Base-by-base conservation (phyloP, 2,113 vertebrate species). In the Ophiodon elongatus region DNA sequence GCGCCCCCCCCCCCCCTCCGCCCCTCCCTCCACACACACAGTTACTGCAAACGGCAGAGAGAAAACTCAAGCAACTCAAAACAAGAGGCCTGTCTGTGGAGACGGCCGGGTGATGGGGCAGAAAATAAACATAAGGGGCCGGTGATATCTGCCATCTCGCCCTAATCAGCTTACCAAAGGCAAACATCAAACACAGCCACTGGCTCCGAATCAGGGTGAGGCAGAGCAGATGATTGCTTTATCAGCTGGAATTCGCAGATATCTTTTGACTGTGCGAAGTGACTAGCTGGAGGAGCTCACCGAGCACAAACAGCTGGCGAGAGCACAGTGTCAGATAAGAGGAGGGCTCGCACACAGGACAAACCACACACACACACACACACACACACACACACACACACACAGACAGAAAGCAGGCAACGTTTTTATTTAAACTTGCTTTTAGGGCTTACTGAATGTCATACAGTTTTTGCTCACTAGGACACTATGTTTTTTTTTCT, bases 161-260 rank as follows among this genome's bases (percentile, higher is more conserved):
- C 92, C 85, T 91, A 93, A 95, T 95, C 94, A 91, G 86, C 85
- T 93, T 81, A 88, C 79, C 79, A 76, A 89, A 85, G 73, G 76
- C 88, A 85, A 91, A 95, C 92, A 93, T 93, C 90, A 93, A 94
- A 94, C 76, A 45, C 62, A 39, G 80, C 77, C 80, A 59, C 84
- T 90, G 90, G 90, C 92, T 65, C 56, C 66, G 75, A 79, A 91
- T 89, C 89, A 91, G 91, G 82, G 83, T 66, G 86, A 91, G 88
- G 86, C 85, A 80, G 73, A 87, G 90, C 83, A 78, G 84, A 86
- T 90, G 93, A 94, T 93, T 88, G 92, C 88, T 95, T 94, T 95
- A 95, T 95, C 95, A 90, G 92, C 90, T 90, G 94, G 90, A 94
- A 93, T 94, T 91, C 29, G 70, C 64, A 78, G 91, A 93, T 95